Evolutionary conservation across 2,888 invertebrate species (phyloP).

Genomic region (Therioaphis trifolii): DNA sequence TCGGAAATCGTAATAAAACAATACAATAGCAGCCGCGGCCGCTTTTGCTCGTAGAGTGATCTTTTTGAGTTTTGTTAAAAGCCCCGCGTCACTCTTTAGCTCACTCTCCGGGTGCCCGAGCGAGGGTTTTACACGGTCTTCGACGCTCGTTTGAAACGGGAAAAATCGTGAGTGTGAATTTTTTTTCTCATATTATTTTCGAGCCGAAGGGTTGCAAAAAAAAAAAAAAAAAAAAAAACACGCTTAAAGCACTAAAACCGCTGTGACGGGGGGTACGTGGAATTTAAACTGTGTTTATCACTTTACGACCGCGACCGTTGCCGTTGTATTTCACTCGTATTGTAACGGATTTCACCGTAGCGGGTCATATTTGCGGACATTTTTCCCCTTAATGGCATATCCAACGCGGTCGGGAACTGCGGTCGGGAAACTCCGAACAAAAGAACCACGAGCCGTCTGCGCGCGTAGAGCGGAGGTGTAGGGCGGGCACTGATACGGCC

Average conservation of each 20-base stretch:
- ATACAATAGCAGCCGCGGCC: too few species aligned
- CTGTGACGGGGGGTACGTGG: background rate
- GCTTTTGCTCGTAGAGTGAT: too few species aligned
- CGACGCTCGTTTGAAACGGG: too few species aligned
- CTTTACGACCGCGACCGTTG: conserved; percentile 16
- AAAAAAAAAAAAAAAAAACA: background rate
- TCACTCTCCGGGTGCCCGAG: too few species aligned
- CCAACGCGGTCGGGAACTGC: conserved; percentile 30
- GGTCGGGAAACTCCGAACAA: conserved; percentile 48
- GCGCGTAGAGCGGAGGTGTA: background rate
- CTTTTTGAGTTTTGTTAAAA: too few species aligned
- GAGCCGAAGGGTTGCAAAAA: background rate
- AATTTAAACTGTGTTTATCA: conserved; percentile 53
- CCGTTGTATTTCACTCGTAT: conserved; percentile 5
- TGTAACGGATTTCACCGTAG: conserved; percentile 17
- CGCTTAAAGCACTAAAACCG: background rate
- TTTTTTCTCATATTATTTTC: background rate
- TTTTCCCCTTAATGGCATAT: conserved; percentile 39
- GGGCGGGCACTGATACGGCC: background rate
- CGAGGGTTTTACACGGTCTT: too few species aligned
- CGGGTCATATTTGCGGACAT: conserved; percentile 46
- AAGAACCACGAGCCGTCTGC: conserved; percentile 24
- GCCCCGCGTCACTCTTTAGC: too few species aligned
- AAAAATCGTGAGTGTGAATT: too few species aligned
- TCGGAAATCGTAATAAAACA: too few species aligned